These are phyloP conservation scores for Drosophila ogumai DNA, from an alignment of 1,140 invertebrate species.

Conservation along the genomic window DNA sequence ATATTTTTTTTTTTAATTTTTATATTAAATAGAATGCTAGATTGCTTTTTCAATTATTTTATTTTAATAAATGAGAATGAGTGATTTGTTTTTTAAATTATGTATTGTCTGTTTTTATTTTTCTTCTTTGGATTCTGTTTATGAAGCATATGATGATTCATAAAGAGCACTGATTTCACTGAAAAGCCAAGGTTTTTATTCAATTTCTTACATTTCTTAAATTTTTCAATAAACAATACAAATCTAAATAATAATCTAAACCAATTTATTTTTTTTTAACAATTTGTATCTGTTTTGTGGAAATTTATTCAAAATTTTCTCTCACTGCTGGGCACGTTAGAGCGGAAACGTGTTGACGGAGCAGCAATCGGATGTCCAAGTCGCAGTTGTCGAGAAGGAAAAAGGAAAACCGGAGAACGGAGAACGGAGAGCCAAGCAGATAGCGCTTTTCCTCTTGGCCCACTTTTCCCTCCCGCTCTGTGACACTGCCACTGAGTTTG, in stretches of 20 bases:
- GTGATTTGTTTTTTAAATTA: background rate
- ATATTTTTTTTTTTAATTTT: too few relatives aligned
- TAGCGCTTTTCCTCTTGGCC: constrained; percentile 50
- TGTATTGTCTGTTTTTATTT: too few relatives aligned
- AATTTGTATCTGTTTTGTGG: background rate
- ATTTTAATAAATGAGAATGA: too few relatives aligned
- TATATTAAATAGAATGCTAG: too few relatives aligned
- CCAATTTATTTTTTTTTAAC: too few relatives aligned
- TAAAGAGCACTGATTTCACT: background rate
- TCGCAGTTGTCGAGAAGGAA: constrained; percentile 12
- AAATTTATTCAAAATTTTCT: background rate
- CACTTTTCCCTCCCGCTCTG: constrained; percentile 10
- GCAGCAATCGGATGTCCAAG: constrained; percentile 31
- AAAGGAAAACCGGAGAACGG: constrained; percentile 3
- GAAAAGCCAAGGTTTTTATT: background rate
- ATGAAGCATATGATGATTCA: too few relatives aligned
- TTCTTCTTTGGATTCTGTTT: too few relatives aligned
- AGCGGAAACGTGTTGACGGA: constrained; percentile 58
- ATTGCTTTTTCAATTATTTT: background rate
- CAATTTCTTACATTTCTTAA: too few relatives aligned
- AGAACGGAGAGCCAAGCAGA: constrained; percentile 27
- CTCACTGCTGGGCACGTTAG: constrained; percentile 36
- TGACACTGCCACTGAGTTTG: constrained; percentile 30
- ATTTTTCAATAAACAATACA: background rate
- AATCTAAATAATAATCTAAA: background rate